A percentile compares a stretch with the other conserved stretches of the same genome.
Conservation (phyloP, 2,888 invertebrate species). For the Acrocyrtus sp. region DNA sequence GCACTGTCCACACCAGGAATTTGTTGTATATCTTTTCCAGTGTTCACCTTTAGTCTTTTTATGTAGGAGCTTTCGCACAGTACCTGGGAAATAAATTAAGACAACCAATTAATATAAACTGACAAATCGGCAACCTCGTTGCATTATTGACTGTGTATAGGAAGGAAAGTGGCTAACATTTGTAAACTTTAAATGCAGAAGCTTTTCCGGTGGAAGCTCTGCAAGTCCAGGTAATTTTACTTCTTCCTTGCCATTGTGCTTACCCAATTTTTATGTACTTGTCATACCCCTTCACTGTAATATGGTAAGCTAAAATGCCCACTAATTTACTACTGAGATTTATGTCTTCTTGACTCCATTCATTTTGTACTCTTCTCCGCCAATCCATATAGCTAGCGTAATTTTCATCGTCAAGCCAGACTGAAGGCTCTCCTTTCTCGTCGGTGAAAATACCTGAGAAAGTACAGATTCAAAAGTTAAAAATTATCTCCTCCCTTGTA, state of each 20-base stretch:
- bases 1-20: not conserved
- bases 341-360: constrained; percentile 17
- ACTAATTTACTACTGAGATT: constrained; percentile 26
- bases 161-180: constrained; percentile 27
- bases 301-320: constrained; percentile 24
- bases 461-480: not conserved
- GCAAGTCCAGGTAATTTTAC: constrained; percentile 25
- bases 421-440: constrained; percentile 6
- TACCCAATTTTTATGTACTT: constrained; percentile 7
- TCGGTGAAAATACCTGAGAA: constrained; percentile 6
- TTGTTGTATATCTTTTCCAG: not conserved
- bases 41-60: not conserved
- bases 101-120: not conserved
- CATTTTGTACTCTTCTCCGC: constrained; percentile 8
- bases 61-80: constrained; percentile 13
- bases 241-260: not conserved
- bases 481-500: no score
- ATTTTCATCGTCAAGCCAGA: constrained; percentile 30
- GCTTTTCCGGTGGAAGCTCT: constrained; percentile 13
- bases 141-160: not conserved
- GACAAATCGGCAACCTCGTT: not conserved
- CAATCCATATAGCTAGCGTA: constrained; percentile 25
- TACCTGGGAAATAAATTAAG: not conserved
- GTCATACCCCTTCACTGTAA: constrained; percentile 15
- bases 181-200: constrained; percentile 26